A percentile compares a stretch with the other conserved stretches of the same genome.
Evolutionary conservation across 2,797 vertebrate species (phyloP).

Genomic region (Lophotriccus pileatus): DNA sequence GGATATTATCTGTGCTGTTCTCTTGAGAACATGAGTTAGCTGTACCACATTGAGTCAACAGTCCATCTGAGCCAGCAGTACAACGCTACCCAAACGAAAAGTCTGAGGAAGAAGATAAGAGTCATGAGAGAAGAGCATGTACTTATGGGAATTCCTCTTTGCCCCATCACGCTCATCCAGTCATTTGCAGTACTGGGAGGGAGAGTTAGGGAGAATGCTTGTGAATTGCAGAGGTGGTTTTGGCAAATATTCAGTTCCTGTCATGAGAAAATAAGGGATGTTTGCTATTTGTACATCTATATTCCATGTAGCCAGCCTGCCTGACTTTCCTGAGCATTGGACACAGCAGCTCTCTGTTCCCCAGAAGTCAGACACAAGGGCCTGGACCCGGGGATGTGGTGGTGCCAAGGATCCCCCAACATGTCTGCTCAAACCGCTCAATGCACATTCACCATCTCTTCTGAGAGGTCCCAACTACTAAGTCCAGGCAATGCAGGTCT

Average conservation of each 20-base stretch:
- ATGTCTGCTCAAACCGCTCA: background rate
- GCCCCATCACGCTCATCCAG: background rate
- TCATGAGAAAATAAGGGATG: background rate
- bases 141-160: background rate
- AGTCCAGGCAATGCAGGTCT: background rate
- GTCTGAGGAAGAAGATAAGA: background rate
- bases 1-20: background rate
- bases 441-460: rapidly evolving
- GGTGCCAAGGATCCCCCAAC: background rate
- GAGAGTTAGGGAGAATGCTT: background rate
- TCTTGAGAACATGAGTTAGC: background rate
- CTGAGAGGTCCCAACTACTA: background rate
- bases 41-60: background rate
- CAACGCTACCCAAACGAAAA: background rate
- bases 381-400: no score
- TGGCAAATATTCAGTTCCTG: background rate
- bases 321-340: background rate
- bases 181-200: background rate
- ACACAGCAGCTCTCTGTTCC: background rate
- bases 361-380: background rate
- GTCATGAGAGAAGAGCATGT: background rate
- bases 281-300: background rate
- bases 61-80: background rate
- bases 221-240: background rate
- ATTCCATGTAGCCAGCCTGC: background rate